Conservation (phyloP, 2,113 vertebrate genomes). For the Papio anubis region DNA sequence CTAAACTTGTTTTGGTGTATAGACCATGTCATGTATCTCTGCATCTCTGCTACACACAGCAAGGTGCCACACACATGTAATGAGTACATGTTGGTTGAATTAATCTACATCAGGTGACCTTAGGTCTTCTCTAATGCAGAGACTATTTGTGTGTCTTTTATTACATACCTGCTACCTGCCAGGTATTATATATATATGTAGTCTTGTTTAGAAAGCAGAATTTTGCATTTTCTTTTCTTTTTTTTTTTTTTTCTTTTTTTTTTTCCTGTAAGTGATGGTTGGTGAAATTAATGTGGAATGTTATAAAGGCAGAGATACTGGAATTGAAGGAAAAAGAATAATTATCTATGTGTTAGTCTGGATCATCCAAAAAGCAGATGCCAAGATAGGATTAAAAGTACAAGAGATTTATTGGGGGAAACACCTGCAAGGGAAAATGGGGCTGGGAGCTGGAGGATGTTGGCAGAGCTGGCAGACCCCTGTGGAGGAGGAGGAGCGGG, state of each 20-base stretch:
- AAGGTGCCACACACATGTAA: neutral
- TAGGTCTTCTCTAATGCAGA: neutral
- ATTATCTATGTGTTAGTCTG: neutral
- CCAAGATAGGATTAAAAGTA: neutral
- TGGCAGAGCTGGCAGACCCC: fast-evolving
- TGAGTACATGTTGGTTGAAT: neutral
- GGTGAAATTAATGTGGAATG: neutral
- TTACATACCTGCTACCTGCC: neutral
- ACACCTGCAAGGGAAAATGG: neutral
- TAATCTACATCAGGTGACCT: neutral
- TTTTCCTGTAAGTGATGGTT: neutral
- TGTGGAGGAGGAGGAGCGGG: neutral
- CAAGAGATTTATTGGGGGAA: neutral
- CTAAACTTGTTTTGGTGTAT: neutral
- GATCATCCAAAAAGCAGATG: neutral
- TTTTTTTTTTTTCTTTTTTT: neutral
- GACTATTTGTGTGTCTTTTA: neutral
- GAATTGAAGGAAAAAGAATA: neutral
- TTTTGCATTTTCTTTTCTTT: neutral
- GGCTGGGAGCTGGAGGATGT: neutral
- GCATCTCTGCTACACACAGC: too few relatives aligned
- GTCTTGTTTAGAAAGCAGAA: neutral
- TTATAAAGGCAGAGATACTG: neutral
- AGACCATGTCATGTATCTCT: neutral
- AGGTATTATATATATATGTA: neutral